Evolutionary conservation across 1,140 invertebrate species (phyloP), one percentile per base, ranked within the genome.

Genomic region (Lepidostoma basale): DNA sequence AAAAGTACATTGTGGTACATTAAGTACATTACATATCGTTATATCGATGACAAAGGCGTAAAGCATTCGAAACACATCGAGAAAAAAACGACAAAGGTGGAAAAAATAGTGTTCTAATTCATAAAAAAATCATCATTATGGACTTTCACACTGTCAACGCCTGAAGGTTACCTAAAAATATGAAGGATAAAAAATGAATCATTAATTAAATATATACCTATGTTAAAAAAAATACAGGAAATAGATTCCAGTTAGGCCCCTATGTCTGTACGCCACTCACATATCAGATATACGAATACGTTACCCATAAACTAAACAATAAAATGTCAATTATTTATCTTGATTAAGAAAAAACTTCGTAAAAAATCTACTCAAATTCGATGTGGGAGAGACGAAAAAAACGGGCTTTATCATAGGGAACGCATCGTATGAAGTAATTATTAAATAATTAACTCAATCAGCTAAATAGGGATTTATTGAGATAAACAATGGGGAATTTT

Each of bases 321-420:
- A 69, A 68, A 68, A 72, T 68, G 62, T 62, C 70, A 72, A 72
- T 72, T 68, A 66, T 72, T 72, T 64, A 62, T 45, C 40, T 40
- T 45, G 52, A 47, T 45, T 40, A 59, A 47, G 22, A 60, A 60
- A 60, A 60, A 60, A 60, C 3, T 20, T 45, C n/a, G 16, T 12
- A 23, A 40, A 40, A 60, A 60, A 60, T 33, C n/a, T 33, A 30
- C 52, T 56, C 30, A 3, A 49, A 49, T 23, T 3, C 18, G 8
- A 36, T 56, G 52, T 56, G 52, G 52, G 52, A 56, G 30, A 36
- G 26, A 18, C 5, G 28, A 56, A 14, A 56, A 56, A 56, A 56
- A 56, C 3, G 28, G 33, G 22, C 10, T 10, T 40, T n/a, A 40
- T 40, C 16, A 4, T n/a, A 40, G 36, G 10, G 36, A 40, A 14